Percentiles rank a stretch among this genome's conserved stretches.
These are phyloP conservation scores for Aulostomus chinensis DNA, from an alignment of 2,797 vertebrate genomes.

Conservation along the genomic window DNA sequence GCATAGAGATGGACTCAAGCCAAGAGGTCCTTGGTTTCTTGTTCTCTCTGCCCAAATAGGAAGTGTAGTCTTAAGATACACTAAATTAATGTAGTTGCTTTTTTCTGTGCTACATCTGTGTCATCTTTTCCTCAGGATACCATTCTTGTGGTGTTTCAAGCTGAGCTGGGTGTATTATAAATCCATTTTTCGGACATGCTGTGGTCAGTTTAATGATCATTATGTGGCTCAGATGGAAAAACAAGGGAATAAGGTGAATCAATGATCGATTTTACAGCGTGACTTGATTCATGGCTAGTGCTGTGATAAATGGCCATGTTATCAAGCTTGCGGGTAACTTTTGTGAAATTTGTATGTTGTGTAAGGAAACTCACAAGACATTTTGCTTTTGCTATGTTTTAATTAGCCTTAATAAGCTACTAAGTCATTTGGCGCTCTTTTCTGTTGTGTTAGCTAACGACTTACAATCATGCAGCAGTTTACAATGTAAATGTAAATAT, in stretches of 20 bases:
- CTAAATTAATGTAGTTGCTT: conserved; percentile 46
- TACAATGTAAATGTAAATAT: conserved; percentile 16
- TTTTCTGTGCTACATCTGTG: conserved; percentile 39
- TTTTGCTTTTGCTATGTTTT: conserved; percentile 31
- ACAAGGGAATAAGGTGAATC: conserved; percentile 80
- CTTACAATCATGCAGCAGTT: conserved; percentile 24
- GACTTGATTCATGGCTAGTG: conserved; percentile 78
- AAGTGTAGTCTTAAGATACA: conserved; percentile 21
- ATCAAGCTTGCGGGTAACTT: conserved; percentile 63
- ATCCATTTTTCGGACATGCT: conserved; percentile 77
- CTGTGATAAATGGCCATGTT: conserved; percentile 75
- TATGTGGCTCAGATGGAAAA: conserved; percentile 80
- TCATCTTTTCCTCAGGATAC: conserved; percentile 56
- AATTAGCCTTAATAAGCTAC: conserved; percentile 29
- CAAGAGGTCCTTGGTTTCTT: conserved; percentile 59
- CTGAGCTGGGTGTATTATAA: conserved; percentile 65
- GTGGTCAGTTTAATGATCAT: conserved; percentile 83
- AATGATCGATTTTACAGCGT: conserved; percentile 78
- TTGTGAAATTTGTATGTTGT: conserved; percentile 58
- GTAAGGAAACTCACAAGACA: conserved; percentile 30
- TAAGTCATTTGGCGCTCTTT: conserved; percentile 21
- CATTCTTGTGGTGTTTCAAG: conserved; percentile 49
- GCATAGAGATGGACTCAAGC: conserved; percentile 71
- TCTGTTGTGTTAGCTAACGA: conserved; percentile 8
- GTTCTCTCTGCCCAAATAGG: conserved; percentile 10